Conservation (phyloP, 2,888 invertebrate genomes). For the Drosophila falleni region DNA sequence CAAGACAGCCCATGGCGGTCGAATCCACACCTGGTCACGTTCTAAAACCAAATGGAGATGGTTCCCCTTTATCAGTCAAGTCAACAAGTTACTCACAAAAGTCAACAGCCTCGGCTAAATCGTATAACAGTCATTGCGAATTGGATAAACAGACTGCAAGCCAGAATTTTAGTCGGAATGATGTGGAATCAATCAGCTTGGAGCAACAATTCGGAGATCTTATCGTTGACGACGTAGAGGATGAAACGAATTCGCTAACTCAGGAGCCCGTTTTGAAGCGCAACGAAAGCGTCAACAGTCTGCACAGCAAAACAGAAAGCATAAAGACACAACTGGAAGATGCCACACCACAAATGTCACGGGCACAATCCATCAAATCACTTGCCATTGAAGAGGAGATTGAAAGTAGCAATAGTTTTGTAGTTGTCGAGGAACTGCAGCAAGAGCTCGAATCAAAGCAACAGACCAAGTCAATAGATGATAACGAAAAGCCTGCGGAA, state of each 20-base stretch:
- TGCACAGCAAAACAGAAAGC: constrained; percentile 80
- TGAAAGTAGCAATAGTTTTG: constrained; percentile 78
- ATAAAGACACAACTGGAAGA: constrained; percentile 77
- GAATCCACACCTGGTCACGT: constrained; percentile 7
- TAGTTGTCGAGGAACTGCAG: constrained; percentile 63
- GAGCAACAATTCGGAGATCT: constrained; percentile 58
- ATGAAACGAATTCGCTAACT: constrained; percentile 33
- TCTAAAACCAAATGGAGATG: constrained; percentile 28
- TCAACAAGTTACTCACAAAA: constrained; percentile 80
- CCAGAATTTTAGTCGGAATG: constrained; percentile 22
- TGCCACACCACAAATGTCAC: constrained; percentile 73
- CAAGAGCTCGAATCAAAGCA: constrained; percentile 45
- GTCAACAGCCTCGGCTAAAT: constrained; percentile 81
- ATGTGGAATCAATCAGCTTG: constrained; percentile 36
- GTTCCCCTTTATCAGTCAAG: constrained; percentile 74
- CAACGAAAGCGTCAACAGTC: constrained; percentile 72
- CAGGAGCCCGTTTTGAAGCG: constrained; percentile 52
- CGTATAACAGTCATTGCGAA: constrained; percentile 46
- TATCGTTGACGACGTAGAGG: constrained; percentile 64
- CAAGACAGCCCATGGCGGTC: constrained; percentile 11
- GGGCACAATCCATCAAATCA: constrained; percentile 85
- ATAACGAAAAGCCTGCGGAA: constrained; percentile 6
- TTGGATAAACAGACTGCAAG: constrained; percentile 4
- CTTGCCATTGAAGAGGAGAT: constrained; percentile 85
- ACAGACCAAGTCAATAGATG: constrained; percentile 2